Evolutionary conservation across 2,888 invertebrate species (phyloP).

Genomic region (Drosophila pseudotakahashii): DNA sequence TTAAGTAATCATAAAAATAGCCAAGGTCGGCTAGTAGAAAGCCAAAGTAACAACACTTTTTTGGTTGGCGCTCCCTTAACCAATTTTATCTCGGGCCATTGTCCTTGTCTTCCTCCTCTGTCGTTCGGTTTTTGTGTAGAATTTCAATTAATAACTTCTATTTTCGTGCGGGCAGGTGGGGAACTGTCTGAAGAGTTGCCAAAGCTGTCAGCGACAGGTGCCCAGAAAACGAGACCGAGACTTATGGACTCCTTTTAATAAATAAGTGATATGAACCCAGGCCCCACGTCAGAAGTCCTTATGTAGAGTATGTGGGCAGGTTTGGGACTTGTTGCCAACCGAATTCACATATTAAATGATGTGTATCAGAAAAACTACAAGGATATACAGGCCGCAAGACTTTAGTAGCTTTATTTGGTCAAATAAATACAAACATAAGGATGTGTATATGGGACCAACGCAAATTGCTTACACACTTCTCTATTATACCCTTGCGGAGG

Average conservation of each 20-base stretch:
- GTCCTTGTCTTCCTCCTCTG: conserved; percentile 10
- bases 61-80: not conserved
- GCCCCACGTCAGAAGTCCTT: not conserved
- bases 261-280: not conserved
- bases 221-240: conserved; percentile 2
- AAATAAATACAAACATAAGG: too few relatives aligned
- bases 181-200: conserved; percentile 21
- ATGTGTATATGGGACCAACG: too few relatives aligned
- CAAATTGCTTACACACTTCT: too few relatives aligned
- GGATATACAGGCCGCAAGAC: too few relatives aligned
- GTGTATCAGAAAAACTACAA: not conserved
- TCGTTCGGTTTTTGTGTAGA: conserved; percentile 34
- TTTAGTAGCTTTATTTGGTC: too few relatives aligned
- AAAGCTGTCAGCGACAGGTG: conserved; percentile 67
- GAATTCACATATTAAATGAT: not conserved
- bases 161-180: conserved; percentile 26
- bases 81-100: conserved; percentile 15
- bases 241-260: conserved; percentile 1
- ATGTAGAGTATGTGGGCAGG: not conserved
- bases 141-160: conserved; percentile 74
- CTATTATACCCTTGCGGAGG: too few relatives aligned
- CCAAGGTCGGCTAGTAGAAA: not conserved
- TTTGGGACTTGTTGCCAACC: not conserved
- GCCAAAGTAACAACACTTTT: not conserved
- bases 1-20: not conserved